Evolutionary conservation across 2,888 invertebrate genomes (phyloP).

Genomic region (Hirtodrosophila duncani): DNA sequence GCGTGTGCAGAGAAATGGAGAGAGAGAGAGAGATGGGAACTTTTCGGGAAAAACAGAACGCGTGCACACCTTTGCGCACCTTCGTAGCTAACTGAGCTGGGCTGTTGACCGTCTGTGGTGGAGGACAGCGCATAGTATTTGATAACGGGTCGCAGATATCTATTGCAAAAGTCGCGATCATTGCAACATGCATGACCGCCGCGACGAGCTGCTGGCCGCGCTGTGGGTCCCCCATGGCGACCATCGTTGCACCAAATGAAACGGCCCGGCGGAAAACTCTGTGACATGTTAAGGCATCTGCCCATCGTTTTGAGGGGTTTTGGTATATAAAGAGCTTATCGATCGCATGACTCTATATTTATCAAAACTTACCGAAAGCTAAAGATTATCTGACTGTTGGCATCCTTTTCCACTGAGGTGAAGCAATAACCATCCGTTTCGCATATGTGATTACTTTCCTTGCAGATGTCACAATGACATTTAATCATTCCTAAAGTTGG

Average conservation of each 20-base stretch:
- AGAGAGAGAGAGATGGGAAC: slow-evolving; percentile 2
- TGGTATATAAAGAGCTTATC: no score
- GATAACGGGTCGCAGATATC: slow-evolving; percentile 78
- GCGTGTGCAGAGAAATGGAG: slow-evolving; percentile 21
- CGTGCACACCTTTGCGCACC: slow-evolving; percentile 67
- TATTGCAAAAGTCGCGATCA: slow-evolving; percentile 77
- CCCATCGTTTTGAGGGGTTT: neutral
- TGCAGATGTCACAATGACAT: slow-evolving; percentile 91
- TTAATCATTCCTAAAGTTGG: slow-evolving; percentile 79
- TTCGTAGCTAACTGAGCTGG: slow-evolving; percentile 49
- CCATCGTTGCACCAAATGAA: slow-evolving; percentile 78
- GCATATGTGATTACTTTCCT: slow-evolving; percentile 87
- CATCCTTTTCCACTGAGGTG: slow-evolving; percentile 83
- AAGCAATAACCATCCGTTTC: slow-evolving; percentile 94
- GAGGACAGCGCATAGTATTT: slow-evolving; percentile 61
- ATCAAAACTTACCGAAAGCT: slow-evolving; percentile 86
- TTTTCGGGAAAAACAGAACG: slow-evolving; percentile 15
- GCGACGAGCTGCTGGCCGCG: slow-evolving; percentile 73
- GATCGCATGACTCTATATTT: neutral
- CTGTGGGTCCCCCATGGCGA: slow-evolving; percentile 75
- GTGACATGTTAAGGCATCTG: slow-evolving; percentile 76
- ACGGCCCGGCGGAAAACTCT: slow-evolving; percentile 77
- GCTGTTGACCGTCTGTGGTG: slow-evolving; percentile 12
- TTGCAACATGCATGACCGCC: slow-evolving; percentile 77
- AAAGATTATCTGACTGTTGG: slow-evolving; percentile 77